Evolutionary conservation across 2,113 vertebrate species (phyloP).

Genomic region (Petrocephalus zakoni): DNA sequence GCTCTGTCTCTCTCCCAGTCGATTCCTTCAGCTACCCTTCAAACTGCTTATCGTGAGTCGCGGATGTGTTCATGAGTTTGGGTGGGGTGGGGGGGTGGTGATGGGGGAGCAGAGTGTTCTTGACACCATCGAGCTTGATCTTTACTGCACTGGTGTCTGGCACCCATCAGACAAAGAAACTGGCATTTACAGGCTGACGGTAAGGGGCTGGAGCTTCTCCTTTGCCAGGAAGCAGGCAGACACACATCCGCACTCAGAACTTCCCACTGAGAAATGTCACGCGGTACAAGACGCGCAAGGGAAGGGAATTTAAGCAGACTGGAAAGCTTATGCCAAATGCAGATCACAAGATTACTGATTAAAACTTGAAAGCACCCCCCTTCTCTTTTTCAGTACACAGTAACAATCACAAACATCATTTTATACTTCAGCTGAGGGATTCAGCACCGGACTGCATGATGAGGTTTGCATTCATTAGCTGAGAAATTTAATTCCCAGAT

Average conservation of each 20-base stretch:
- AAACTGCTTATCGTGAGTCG: neutral
- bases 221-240: neutral
- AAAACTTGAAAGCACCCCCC: neutral
- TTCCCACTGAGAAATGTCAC: neutral
- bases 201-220: neutral
- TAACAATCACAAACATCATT: slow-evolving; percentile 1
- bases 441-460: neutral
- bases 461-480: neutral
- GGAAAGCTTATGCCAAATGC: neutral
- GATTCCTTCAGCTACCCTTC: neutral
- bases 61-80: neutral
- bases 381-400: neutral
- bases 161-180: neutral
- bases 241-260: neutral
- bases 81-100: neutral
- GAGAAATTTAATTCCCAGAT: slow-evolving; percentile 10
- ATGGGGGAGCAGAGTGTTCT: neutral
- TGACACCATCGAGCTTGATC: neutral
- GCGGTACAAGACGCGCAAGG: too few species aligned
- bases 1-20: neutral
- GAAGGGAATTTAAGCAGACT: neutral
- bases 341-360: neutral
- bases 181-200: neutral
- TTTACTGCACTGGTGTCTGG: neutral
- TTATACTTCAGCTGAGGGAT: neutral